phyloP scores from a whole-genome alignment of 2,113 vertebrate species.

The Nannobrachium achirus region DNA sequence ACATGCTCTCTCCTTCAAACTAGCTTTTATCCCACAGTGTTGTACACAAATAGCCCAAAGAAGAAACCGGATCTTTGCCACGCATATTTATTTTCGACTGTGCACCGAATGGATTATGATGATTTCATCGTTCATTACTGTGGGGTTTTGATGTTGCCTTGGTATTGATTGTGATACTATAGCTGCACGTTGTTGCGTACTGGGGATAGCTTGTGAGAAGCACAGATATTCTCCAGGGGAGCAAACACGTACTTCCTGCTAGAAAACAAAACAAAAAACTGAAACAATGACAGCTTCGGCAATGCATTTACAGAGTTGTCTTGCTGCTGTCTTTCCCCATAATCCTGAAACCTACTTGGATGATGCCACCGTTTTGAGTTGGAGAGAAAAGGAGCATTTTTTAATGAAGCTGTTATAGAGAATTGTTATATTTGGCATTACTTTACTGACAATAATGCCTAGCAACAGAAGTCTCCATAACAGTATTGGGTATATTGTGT shows the following conservation, averaged over 20 bases:
- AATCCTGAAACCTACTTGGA: conserved; percentile 28
- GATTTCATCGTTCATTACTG: conserved; percentile 32
- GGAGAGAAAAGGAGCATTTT: neutral
- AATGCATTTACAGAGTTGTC: conserved; percentile 43
- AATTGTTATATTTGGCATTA: too few species aligned
- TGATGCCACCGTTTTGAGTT: conserved; percentile 17
- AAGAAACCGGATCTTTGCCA: too few species aligned
- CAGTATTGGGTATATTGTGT: too few species aligned
- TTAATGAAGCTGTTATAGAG: neutral
- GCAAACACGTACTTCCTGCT: conserved; percentile 42
- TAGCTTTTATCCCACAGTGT: neutral
- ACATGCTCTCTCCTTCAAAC: neutral
- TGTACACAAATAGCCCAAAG: conserved; percentile 5
- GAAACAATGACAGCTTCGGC: conserved; percentile 26
- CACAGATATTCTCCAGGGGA: conserved; percentile 31
- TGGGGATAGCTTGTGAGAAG: conserved; percentile 30
- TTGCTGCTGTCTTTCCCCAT: conserved; percentile 2
- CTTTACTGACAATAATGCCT: too few species aligned
- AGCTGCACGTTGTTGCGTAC: conserved; percentile 29
- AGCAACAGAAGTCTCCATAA: too few species aligned
- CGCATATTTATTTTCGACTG: too few species aligned
- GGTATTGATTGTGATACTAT: conserved; percentile 54
- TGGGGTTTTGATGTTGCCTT: conserved; percentile 26
- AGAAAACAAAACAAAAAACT: neutral
- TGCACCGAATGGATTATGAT: conserved; percentile 14